These are phyloP conservation scores for Hydraecia micacea DNA, from an alignment of 2,888 invertebrate genomes.

Conservation along the genomic window DNA sequence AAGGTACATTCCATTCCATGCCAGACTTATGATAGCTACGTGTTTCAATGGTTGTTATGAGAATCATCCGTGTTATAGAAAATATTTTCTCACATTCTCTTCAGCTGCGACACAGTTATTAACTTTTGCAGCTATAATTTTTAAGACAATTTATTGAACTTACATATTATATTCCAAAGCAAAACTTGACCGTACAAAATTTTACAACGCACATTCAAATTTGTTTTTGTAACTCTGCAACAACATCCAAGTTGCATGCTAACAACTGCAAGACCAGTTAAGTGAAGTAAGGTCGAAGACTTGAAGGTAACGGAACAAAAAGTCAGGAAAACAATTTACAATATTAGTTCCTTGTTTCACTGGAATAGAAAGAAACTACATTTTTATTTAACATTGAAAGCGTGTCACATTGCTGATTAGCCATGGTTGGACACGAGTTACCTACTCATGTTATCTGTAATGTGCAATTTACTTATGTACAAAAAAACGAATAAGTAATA, in stretches of 20 bases:
- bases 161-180: background rate
- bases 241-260: background rate
- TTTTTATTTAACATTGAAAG: slow-evolving; percentile 1
- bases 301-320: slow-evolving; percentile 21
- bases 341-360: slow-evolving; percentile 2
- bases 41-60: background rate
- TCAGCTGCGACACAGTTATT: background rate
- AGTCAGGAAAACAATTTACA: slow-evolving; percentile 9
- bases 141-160: background rate
- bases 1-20: background rate
- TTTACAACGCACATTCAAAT: background rate
- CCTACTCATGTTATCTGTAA: slow-evolving; percentile 2
- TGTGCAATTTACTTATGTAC: background rate
- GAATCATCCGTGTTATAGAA: background rate
- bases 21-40: background rate
- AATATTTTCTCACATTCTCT: background rate
- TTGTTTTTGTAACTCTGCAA: background rate
- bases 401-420: slow-evolving; percentile 1
- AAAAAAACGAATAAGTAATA: background rate
- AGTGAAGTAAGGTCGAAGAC: background rate
- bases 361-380: slow-evolving; percentile 5
- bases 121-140: too few relatives aligned
- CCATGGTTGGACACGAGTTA: background rate
- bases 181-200: background rate
- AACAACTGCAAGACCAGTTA: background rate